Evolutionary conservation across 1,140 invertebrate species (phyloP).

Genomic region (Drosophila auraria): DNA sequence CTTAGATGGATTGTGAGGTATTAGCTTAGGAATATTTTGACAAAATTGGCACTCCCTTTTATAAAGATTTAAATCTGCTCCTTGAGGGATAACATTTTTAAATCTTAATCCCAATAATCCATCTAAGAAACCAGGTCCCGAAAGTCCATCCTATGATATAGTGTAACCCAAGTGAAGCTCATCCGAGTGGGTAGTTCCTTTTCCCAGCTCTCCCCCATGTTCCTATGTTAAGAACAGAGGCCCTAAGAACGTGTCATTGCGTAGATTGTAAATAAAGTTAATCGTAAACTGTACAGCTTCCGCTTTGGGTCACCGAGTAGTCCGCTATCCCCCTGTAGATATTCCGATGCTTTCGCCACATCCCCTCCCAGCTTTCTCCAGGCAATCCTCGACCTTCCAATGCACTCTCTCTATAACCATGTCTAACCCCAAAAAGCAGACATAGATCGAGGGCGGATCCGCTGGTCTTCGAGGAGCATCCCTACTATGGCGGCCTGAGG

Average conservation of each 20-base stretch:
- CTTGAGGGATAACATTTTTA: neutral
- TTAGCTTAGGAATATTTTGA: neutral
- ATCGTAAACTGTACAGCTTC: conserved; percentile 46
- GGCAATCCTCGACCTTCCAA: conserved; percentile 19
- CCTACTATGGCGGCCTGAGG: conserved; percentile 89
- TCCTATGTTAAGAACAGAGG: conserved; percentile 63
- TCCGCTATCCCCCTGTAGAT: conserved; percentile 58
- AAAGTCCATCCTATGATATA: neutral
- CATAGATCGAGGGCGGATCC: conserved; percentile 66
- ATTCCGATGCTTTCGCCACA: conserved; percentile 12
- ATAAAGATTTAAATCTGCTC: neutral
- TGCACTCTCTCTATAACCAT: conserved; percentile 47
- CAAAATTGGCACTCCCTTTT: neutral
- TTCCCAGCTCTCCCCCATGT: conserved; percentile 29
- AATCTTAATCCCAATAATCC: neutral
- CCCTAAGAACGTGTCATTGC: conserved; percentile 44
- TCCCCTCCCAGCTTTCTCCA: conserved; percentile 23
- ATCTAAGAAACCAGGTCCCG: neutral
- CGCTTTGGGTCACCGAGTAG: conserved; percentile 35
- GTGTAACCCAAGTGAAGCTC: conserved; percentile 25
- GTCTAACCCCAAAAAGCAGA: conserved; percentile 73
- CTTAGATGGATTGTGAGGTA: conserved; percentile 1
- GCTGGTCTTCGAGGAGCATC: conserved; percentile 63
- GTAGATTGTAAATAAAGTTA: conserved; percentile 74
- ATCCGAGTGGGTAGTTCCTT: conserved; percentile 29